Conservation (phyloP, 2,113 vertebrate genomes). For the Bucco capensis region DNA sequence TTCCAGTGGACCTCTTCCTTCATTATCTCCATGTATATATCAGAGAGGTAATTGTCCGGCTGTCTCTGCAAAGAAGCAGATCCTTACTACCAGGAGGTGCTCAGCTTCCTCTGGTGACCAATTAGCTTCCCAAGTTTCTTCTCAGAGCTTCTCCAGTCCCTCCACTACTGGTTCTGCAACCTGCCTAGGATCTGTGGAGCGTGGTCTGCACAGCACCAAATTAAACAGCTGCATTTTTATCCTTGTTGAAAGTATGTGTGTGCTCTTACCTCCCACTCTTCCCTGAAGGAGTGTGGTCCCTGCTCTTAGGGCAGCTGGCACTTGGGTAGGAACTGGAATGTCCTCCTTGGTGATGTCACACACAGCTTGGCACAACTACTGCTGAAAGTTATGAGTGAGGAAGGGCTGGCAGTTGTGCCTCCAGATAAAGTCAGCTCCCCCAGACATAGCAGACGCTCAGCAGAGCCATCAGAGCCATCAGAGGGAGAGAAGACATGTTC, state of each 20-base stretch:
- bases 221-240: neutral
- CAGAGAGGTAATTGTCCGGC: neutral
- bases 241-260: neutral
- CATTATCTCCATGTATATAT: neutral
- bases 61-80: neutral
- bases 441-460: neutral
- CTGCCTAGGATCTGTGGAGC: accelerated
- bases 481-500: neutral
- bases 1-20: neutral
- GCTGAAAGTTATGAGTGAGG: neutral
- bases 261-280: neutral
- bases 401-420: neutral
- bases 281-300: neutral
- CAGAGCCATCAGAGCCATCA: neutral
- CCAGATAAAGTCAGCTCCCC: neutral
- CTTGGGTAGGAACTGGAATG: neutral
- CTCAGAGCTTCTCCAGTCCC: neutral
- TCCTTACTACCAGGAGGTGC: neutral
- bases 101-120: neutral
- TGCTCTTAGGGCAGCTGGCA: neutral
- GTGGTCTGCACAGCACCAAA: neutral
- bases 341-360: neutral
- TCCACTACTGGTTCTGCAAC: neutral
- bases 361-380: neutral
- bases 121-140: neutral